Percentiles rank a stretch among this genome's conserved stretches.
Conservation (phyloP, 2,888 invertebrate genomes). For the Tridacna crocea region DNA sequence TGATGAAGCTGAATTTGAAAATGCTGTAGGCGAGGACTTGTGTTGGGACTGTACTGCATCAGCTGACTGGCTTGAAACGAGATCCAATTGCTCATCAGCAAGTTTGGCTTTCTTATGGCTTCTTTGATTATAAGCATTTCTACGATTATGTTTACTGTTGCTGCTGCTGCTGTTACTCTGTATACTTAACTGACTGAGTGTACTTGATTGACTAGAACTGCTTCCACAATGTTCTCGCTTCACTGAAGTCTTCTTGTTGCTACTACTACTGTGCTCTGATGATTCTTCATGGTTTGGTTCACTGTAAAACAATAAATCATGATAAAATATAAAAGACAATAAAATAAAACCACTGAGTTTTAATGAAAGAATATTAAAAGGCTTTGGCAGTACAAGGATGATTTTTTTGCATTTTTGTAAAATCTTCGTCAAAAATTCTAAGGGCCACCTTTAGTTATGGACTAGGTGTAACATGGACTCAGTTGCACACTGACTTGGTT, state of each 20-base stretch:
- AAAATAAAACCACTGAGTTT: no score
- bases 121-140: constrained; percentile 7
- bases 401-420: no score
- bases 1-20: constrained; percentile 2
- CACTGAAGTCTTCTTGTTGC: constrained; percentile 15
- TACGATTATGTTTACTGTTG: constrained; percentile 15
- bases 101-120: constrained; percentile 20
- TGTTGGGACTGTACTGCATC: constrained; percentile 8
- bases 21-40: constrained; percentile 14
- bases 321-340: neutral
- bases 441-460: no score
- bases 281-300: constrained; percentile 16
- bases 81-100: neutral
- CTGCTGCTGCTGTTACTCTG: constrained; percentile 34
- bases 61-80: constrained; percentile 9
- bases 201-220: constrained; percentile 75
- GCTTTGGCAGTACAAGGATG: no score
- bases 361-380: no score
- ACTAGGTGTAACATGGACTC: no score
- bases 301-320: constrained; percentile 15
- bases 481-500: no score
- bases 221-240: constrained; percentile 60
- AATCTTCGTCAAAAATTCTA: no score
- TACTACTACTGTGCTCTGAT: neutral
- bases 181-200: constrained; percentile 52